These are phyloP conservation scores for Sebastes itinus DNA, from an alignment of 2,797 vertebrate genomes.

Conservation along the genomic window DNA sequence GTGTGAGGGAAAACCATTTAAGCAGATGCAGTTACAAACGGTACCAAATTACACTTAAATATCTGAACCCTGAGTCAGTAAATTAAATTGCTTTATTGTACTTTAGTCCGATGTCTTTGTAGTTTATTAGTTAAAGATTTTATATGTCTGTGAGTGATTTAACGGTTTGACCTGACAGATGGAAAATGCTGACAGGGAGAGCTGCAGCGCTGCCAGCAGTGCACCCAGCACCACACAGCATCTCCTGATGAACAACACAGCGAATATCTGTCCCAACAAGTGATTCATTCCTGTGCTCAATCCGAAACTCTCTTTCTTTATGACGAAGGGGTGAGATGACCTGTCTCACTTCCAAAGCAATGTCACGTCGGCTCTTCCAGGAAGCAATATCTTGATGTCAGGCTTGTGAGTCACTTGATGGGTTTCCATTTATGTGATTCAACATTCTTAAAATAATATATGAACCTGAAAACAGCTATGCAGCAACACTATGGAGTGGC, in stretches of 20 bases:
- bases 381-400: neutral
- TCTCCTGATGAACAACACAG: neutral
- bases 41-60: neutral
- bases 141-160: slow-evolving; percentile 5
- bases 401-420: neutral
- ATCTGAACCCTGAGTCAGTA: neutral
- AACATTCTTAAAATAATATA: neutral
- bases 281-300: slow-evolving; percentile 2
- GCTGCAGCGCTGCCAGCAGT: neutral
- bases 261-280: neutral
- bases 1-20: neutral
- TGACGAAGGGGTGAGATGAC: neutral
- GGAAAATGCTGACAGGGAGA: neutral
- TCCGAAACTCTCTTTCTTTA: neutral
- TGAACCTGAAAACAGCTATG: neutral
- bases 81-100: neutral
- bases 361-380: neutral
- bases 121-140: neutral
- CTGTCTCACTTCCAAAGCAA: neutral
- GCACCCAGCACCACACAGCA: neutral
- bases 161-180: neutral
- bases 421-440: neutral
- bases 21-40: neutral
- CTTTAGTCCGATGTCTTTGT: neutral
- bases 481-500: neutral